Conservation (phyloP, 2,113 vertebrate genomes). For the Cyprinus carpio region DNA sequence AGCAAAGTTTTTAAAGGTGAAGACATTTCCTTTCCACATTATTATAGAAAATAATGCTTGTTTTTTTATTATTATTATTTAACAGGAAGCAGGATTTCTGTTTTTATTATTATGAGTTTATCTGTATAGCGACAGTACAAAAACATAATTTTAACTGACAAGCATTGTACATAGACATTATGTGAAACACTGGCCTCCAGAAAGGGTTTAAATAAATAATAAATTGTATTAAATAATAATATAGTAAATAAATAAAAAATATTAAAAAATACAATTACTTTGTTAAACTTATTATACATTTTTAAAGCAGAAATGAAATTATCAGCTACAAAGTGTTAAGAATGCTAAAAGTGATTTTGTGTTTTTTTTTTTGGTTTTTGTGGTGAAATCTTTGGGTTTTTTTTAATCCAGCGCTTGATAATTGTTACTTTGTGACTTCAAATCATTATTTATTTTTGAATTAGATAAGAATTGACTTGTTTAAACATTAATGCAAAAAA, state of each 20-base stretch:
- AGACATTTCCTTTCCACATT: conserved; percentile 52
- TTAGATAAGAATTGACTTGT: neutral
- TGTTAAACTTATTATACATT: neutral
- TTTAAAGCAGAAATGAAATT: neutral
- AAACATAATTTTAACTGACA: neutral
- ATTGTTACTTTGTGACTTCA: neutral
- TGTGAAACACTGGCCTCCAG: neutral
- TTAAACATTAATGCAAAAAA: neutral
- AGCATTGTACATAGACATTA: neutral
- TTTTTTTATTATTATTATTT: neutral
- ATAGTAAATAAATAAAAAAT: neutral
- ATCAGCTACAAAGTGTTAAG: neutral
- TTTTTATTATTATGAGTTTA: neutral
- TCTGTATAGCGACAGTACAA: neutral
- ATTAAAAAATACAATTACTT: neutral
- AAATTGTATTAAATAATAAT: neutral
- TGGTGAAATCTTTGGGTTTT: neutral
- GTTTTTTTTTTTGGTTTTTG: no score
- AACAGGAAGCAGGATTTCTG: neutral
- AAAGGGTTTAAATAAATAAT: neutral
- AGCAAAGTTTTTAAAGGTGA: conserved; percentile 66
- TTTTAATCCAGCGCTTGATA: neutral
- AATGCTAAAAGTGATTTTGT: neutral
- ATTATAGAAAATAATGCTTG: neutral
- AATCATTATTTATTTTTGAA: neutral